Percentiles rank a stretch among this genome's conserved stretches.
phyloP scores from a whole-genome alignment of 2,113 vertebrate genomes.

The Oryzias melastigma region DNA sequence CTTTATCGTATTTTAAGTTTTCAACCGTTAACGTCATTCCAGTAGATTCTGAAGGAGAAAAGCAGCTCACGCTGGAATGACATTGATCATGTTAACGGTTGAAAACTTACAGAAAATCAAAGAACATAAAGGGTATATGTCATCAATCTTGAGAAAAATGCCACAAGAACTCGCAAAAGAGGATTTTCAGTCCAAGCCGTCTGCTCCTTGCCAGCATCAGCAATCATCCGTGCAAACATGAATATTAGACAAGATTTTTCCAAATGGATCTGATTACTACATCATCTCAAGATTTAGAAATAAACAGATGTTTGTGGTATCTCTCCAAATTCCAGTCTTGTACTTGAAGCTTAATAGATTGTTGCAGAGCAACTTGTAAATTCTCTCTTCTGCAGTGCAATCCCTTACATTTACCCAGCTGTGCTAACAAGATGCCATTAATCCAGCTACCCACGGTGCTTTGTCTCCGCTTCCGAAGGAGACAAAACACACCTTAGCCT shows the following conservation, averaged over 20 bases:
- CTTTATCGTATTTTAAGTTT: too few species aligned
- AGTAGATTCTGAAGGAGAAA: too few species aligned
- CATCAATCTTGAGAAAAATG: background rate
- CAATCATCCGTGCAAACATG: slow-evolving; percentile 4
- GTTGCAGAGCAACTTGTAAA: background rate
- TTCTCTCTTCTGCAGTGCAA: background rate
- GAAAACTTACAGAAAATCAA: too few species aligned
- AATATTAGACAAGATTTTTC: slow-evolving; percentile 23
- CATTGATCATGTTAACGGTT: too few species aligned
- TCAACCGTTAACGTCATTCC: too few species aligned
- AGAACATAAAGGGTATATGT: too few species aligned
- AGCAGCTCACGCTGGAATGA: too few species aligned
- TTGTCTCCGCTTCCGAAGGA: slow-evolving; percentile 2
- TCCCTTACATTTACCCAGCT: slow-evolving; percentile 2
- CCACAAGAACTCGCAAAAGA: background rate
- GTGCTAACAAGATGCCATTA: slow-evolving; percentile 17
- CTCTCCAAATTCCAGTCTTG: background rate
- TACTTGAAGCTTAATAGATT: background rate
- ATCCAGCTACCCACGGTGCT: slow-evolving; percentile 6
- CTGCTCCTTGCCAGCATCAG: slow-evolving; percentile 1
- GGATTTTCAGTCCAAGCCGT: background rate
- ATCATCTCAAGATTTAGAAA: background rate
- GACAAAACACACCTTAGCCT: background rate
- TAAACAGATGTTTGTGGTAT: background rate
- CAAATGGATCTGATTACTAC: slow-evolving; percentile 9